A percentile compares a stretch with the other conserved stretches of the same genome.
Conservation (phyloP, 2,113 vertebrate genomes). For the Pampusana beccarii region DNA sequence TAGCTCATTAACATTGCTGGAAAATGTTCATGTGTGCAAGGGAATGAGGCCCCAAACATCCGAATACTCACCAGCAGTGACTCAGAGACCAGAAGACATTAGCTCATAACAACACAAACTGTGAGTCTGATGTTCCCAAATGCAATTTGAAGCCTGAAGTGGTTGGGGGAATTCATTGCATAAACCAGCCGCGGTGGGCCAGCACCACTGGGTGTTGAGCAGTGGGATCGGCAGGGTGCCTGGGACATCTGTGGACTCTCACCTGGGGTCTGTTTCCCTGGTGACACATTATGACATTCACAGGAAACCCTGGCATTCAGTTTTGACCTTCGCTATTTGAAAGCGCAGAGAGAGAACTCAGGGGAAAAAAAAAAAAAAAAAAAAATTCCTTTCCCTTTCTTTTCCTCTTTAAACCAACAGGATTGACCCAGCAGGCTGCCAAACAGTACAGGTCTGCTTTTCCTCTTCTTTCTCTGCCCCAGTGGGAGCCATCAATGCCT, state of each 20-base stretch:
- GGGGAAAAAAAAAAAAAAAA: too few relatives aligned
- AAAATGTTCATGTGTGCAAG: background rate
- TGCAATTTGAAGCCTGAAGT: background rate
- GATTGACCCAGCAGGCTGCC: background rate
- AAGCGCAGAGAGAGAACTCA: background rate
- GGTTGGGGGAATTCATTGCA: background rate
- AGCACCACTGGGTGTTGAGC: background rate
- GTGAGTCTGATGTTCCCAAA: background rate
- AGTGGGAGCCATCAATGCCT: background rate
- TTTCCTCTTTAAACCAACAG: background rate
- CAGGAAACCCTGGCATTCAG: background rate
- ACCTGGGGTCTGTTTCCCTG: background rate
- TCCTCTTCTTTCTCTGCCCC: background rate
- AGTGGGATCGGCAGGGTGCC: background rate
- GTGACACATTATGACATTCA: background rate
- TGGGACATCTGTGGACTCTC: background rate
- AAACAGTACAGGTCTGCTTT: background rate
- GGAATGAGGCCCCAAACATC: background rate
- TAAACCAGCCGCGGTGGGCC: rapidly evolving
- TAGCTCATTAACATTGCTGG: background rate
- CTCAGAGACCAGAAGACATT: conserved; percentile 12
- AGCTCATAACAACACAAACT: background rate
- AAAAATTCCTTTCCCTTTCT: background rate
- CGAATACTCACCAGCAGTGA: background rate
- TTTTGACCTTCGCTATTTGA: background rate